Evolutionary conservation across 2,888 invertebrate genomes (phyloP), one percentile per base, ranked within the genome.

Genomic region (Elaeidobius kamerunicus): DNA sequence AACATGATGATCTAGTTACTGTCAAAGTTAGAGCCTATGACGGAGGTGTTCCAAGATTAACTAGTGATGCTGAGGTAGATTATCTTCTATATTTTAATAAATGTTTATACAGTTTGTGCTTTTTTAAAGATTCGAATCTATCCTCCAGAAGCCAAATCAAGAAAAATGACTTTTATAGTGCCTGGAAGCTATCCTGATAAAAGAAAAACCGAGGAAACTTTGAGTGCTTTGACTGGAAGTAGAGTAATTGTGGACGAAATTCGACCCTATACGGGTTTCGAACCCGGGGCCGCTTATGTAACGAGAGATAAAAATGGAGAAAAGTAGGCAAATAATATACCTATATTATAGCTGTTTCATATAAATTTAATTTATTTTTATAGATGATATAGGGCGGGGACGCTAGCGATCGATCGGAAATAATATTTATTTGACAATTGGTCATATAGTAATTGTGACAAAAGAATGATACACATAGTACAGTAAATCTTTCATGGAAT

Each of bases 11-110:
- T 9, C 75, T 84, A 12, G 84, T 82, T 60, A 77, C 81, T n/a
- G 71, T 91, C 4, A 85, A 80, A 46, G 82, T 87, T 11, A 78
- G 89, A 66, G 92, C 91, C 2, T 90, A 88, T 67, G 93, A 93
- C 73, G 78, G 89, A 56, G 92, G 93, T 1, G 81, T 88, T 1
- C 93, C 93, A 2, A 85, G 86, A 67, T 75, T 85, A 51, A 86
- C 78, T 59, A 82, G 85, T 14, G 83, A 83, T 27, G 84, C 88
- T 11, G 81, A 81, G 51, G 83, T 94, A 4, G 82, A 85, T 63
- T 12, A 19, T 1, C 17, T 32, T 15, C 2, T 12, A 6, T 11
- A 4, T 36, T 36, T 2, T 4, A 36, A n/a, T 27, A 15, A 41
- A 28, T 23, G n/a, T 11, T 27, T 27, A 9, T 27, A 27, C 7